Conservation (phyloP, 1,140 invertebrate genomes). For the Eupristina koningsbergeri region DNA sequence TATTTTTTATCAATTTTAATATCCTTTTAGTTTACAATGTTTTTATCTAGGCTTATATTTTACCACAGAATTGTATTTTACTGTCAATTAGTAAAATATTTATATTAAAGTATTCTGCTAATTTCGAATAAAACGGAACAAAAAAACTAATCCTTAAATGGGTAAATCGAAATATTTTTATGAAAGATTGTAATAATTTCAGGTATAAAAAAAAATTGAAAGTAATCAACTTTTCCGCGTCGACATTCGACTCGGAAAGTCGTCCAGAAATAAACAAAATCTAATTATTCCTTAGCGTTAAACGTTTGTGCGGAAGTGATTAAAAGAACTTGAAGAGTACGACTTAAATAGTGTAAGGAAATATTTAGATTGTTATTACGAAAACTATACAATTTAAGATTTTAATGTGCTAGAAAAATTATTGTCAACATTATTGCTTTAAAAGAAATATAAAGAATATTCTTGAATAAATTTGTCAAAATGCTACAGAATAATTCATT, state of each 20-base stretch:
- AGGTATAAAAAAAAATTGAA: slow-evolving; percentile 3
- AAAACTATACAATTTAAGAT: background rate
- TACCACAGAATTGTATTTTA: no score
- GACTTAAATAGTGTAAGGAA: background rate
- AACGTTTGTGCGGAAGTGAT: slow-evolving; percentile 31
- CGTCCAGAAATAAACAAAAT: slow-evolving; percentile 23
- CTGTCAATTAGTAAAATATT: no score
- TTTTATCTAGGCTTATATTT: no score
- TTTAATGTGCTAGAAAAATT: background rate
- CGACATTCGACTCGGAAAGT: background rate
- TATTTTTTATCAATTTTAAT: no score
- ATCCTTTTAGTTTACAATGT: no score
- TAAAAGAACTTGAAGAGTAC: background rate
- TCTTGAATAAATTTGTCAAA: background rate
- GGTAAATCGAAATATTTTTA: background rate
- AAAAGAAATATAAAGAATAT: background rate
- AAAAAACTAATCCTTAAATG: background rate
- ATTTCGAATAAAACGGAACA: no score
- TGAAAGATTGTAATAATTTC: background rate
- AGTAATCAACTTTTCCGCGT: slow-evolving; percentile 19
- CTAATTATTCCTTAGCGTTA: slow-evolving; percentile 12
- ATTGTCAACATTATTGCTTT: background rate
- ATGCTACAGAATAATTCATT: background rate
- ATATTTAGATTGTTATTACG: slow-evolving; percentile 24
- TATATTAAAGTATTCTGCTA: no score